Conservation (phyloP, 2,797 vertebrate species). For the Gymnopithys bicolor region DNA sequence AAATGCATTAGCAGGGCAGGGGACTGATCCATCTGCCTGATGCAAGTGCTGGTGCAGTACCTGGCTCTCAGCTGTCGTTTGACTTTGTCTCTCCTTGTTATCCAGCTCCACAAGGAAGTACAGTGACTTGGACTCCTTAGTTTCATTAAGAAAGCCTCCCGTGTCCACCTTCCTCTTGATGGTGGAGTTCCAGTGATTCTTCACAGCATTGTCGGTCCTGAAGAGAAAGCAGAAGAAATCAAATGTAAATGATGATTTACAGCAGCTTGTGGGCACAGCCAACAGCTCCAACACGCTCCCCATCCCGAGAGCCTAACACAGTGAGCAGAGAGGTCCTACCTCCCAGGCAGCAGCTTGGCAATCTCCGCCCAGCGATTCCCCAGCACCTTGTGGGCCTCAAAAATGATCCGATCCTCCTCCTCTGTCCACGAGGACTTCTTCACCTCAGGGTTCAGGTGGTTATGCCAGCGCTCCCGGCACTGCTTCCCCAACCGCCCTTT, state of each 20-base stretch:
- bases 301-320: not conserved
- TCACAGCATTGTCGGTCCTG: conserved; percentile 98
- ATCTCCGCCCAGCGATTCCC: conserved; percentile 99
- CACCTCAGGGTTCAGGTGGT: conserved; percentile 96
- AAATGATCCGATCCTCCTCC: conserved; percentile 96
- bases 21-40: not conserved
- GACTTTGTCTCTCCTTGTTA: conserved; percentile 69
- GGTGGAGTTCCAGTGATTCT: conserved; percentile 99
- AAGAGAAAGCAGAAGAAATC: not conserved
- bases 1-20: not conserved
- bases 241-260: not conserved
- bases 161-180: conserved; percentile 96
- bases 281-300: not conserved
- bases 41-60: conserved; percentile 38
- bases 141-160: conserved; percentile 85
- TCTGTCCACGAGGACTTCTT: conserved; percentile 98
- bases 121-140: conserved; percentile 72
- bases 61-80: conserved; percentile 46
- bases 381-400: conserved; percentile 91
- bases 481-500: conserved; percentile 96
- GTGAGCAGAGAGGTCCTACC: conserved; percentile 74
- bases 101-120: conserved; percentile 77
- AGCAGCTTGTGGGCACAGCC: not conserved
- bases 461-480: conserved; percentile 98
- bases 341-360: conserved; percentile 94